Percentiles rank a stretch among this genome's conserved stretches.
Conservation (phyloP, 2,888 invertebrate genomes). For the Andrena bicolor region DNA sequence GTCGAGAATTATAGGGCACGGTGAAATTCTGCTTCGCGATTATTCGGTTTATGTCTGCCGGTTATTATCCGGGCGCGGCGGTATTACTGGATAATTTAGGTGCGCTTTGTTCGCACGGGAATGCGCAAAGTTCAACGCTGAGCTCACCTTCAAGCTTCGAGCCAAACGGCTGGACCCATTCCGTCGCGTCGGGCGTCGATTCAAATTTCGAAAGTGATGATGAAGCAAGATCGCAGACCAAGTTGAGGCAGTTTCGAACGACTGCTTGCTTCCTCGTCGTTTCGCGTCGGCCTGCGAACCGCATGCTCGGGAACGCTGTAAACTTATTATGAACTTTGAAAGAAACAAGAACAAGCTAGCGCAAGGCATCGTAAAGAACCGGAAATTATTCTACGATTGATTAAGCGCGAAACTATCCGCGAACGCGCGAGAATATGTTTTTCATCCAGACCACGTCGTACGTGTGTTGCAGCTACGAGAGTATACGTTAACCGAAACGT, state of each 20-base stretch:
- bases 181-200: slow-evolving; percentile 26
- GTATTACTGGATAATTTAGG: slow-evolving; percentile 25
- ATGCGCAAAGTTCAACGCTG: slow-evolving; percentile 37
- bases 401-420: not conserved
- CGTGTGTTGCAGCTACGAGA: slow-evolving; percentile 90
- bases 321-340: slow-evolving; percentile 1
- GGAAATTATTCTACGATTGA: slow-evolving; percentile 3
- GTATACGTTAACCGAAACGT: slow-evolving; percentile 94
- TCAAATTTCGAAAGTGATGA: slow-evolving; percentile 49
- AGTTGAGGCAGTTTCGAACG: slow-evolving; percentile 6
- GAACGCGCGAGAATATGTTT: not conserved
- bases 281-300: not conserved
- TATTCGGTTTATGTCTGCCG: slow-evolving; percentile 7
- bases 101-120: slow-evolving; percentile 37
- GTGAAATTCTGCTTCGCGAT: slow-evolving; percentile 27
- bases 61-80: slow-evolving; percentile 3
- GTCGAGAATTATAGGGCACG: slow-evolving; percentile 7
- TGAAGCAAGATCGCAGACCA: slow-evolving; percentile 16
- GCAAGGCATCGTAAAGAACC: not conserved
- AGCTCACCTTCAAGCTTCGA: slow-evolving; percentile 22
- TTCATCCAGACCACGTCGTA: not conserved
- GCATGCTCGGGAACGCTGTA: not conserved
- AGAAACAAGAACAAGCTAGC: not conserved
- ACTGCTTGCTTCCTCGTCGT: slow-evolving; percentile 3
- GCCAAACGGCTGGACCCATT: slow-evolving; percentile 9